A percentile compares a stretch with the other conserved stretches of the same genome.
phyloP scores from a whole-genome alignment of 2,888 invertebrate genomes.

The Acrobeloides nanus region DNA sequence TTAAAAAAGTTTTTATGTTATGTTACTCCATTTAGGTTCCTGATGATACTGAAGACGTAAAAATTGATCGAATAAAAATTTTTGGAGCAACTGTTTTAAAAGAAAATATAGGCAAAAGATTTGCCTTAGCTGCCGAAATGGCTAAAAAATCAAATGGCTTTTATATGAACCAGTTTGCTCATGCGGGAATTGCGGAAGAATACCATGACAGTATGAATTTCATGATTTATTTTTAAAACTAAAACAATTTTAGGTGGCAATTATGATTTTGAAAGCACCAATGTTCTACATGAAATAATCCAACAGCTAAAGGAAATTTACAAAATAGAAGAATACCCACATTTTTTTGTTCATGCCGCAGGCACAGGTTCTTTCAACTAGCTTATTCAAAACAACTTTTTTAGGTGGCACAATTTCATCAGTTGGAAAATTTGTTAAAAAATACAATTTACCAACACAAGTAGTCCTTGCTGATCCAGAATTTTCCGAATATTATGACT shows the following conservation, averaged over 20 bases:
- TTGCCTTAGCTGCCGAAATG: slow-evolving; percentile 17
- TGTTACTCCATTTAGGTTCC: no score
- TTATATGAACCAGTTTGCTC: slow-evolving; percentile 30
- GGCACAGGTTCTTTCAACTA: no score
- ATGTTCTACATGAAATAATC: slow-evolving; percentile 38
- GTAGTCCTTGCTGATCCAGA: slow-evolving; percentile 40
- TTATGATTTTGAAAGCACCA: slow-evolving; percentile 17
- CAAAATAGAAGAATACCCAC: slow-evolving; percentile 8
- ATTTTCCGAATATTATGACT: slow-evolving; percentile 40
- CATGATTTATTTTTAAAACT: not conserved
- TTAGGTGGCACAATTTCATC: slow-evolving; percentile 36
- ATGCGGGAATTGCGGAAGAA: slow-evolving; percentile 38
- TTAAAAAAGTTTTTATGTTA: no score
- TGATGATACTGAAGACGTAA: no score
- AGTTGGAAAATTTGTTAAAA: slow-evolving; percentile 34
- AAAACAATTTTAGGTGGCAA: not conserved
- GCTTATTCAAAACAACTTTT: slow-evolving; percentile 1
- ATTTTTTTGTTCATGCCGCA: slow-evolving; percentile 40
- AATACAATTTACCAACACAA: slow-evolving; percentile 33
- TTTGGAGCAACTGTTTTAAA: no score
- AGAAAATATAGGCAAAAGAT: slow-evolving; percentile 1
- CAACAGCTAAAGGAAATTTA: slow-evolving; percentile 20
- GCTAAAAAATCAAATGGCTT: slow-evolving; percentile 21
- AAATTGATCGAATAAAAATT: no score
- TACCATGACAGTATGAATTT: slow-evolving; percentile 26